phyloP scores from a whole-genome alignment of 2,113 vertebrate species.

The Maccullochella peelii region DNA sequence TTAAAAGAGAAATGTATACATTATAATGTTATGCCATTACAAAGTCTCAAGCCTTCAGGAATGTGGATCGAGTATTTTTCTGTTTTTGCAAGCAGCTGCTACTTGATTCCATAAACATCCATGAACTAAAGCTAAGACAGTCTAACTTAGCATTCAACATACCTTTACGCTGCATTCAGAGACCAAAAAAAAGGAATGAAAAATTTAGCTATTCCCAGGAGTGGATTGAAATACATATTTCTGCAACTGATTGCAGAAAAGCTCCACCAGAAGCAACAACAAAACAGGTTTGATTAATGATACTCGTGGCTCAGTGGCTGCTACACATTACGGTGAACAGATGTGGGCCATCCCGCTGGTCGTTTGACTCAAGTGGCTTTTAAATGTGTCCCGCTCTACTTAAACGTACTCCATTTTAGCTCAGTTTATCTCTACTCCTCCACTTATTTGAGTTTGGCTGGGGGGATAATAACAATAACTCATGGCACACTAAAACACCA shows the following conservation, averaged over 20 bases:
- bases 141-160: neutral
- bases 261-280: neutral
- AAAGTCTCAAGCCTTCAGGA: neutral
- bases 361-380: neutral
- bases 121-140: neutral
- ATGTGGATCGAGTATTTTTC: no score
- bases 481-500: neutral
- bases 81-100: neutral
- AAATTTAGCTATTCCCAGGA: neutral
- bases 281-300: constrained; percentile 16
- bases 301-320: neutral
- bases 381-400: constrained; percentile 23
- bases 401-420: neutral
- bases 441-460: neutral
- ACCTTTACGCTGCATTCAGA: neutral
- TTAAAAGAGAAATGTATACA: neutral
- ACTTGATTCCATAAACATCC: neutral
- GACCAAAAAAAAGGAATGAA: neutral
- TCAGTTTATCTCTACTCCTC: neutral
- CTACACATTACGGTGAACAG: neutral
- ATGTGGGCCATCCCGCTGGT: constrained; percentile 7
- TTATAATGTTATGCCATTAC: neutral
- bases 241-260: neutral
- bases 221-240: neutral
- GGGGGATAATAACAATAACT: neutral